Conservation (phyloP, 2,888 invertebrate genomes). For the Luperina testacea region DNA sequence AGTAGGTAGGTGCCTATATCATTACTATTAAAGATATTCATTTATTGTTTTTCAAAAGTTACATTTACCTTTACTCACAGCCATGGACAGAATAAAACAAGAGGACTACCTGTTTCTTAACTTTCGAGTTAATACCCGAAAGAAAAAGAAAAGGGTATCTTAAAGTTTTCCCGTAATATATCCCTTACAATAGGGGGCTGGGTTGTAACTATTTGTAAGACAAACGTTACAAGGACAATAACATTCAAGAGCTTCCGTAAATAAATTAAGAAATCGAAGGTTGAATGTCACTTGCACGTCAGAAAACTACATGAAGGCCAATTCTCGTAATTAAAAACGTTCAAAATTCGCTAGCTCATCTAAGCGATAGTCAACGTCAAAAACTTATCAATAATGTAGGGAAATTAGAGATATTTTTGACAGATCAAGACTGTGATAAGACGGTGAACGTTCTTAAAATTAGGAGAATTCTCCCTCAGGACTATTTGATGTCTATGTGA, state of each 20-base stretch:
- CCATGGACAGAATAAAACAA: slow-evolving; percentile 20
- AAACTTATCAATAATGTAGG: too few species aligned
- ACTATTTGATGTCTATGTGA: neutral
- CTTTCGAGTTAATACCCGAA: slow-evolving; percentile 28
- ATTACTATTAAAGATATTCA: neutral
- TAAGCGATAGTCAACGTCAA: too few species aligned
- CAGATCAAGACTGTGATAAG: too few species aligned
- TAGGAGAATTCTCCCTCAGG: too few species aligned
- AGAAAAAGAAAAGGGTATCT: slow-evolving; percentile 37
- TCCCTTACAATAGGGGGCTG: slow-evolving; percentile 7
- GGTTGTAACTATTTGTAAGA: slow-evolving; percentile 15
- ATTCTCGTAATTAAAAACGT: too few species aligned
- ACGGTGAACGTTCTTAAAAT: too few species aligned
- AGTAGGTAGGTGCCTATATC: too few species aligned
- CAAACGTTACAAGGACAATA: neutral
- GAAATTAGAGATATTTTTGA: too few species aligned
- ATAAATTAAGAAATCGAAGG: neutral
- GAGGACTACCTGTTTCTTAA: slow-evolving; percentile 18
- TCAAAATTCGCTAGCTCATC: too few species aligned
- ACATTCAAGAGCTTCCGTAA: neutral
- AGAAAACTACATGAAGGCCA: too few species aligned
- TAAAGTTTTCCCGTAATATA: slow-evolving; percentile 25
- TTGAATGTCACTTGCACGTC: neutral
- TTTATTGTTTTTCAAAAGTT: slow-evolving; percentile 25
- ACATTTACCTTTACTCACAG: neutral